Percentiles rank a stretch among this genome's conserved stretches.
phyloP scores from a whole-genome alignment of 2,888 invertebrate genomes.

The Eucera pruinosa region DNA sequence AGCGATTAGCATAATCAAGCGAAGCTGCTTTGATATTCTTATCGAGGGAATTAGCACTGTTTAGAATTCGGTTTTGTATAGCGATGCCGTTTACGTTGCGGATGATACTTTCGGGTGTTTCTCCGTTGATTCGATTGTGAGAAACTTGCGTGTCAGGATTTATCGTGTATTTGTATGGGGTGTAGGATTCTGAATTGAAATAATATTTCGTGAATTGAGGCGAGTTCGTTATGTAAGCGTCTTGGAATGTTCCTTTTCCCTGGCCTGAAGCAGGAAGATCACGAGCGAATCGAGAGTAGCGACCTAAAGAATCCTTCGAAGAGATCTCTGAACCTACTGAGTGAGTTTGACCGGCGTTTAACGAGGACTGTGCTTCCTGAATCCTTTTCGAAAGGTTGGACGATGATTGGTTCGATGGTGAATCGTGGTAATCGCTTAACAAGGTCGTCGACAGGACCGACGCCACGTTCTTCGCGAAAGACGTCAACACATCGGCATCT shows the following conservation, averaged over 20 bases:
- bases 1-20: background rate
- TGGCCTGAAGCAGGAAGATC: background rate
- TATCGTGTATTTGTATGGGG: conserved; percentile 8
- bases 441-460: conserved; percentile 71
- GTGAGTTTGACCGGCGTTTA: background rate
- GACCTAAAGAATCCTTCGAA: background rate
- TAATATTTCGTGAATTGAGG: background rate
- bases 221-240: conserved; percentile 1
- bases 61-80: no score
- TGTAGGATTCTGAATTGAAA: background rate
- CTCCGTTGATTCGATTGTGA: background rate
- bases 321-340: background rate
- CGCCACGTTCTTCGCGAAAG: conserved; percentile 73
- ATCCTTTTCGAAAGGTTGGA: conserved; percentile 5
- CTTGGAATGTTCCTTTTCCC: background rate
- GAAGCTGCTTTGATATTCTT: conserved; percentile 11
- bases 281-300: background rate
- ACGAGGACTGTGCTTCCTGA: background rate
- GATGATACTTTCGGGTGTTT: background rate
- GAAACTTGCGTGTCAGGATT: background rate
- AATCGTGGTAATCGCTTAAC: conserved; percentile 43
- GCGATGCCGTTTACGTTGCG: no score
- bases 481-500: conserved; percentile 73
- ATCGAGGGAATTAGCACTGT: conserved; percentile 27
- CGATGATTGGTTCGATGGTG: conserved; percentile 40